A percentile compares a stretch with the other conserved stretches of the same genome.
Evolutionary conservation across 2,888 invertebrate genomes (phyloP).

Genomic region (Noctuana brunneofusca): DNA sequence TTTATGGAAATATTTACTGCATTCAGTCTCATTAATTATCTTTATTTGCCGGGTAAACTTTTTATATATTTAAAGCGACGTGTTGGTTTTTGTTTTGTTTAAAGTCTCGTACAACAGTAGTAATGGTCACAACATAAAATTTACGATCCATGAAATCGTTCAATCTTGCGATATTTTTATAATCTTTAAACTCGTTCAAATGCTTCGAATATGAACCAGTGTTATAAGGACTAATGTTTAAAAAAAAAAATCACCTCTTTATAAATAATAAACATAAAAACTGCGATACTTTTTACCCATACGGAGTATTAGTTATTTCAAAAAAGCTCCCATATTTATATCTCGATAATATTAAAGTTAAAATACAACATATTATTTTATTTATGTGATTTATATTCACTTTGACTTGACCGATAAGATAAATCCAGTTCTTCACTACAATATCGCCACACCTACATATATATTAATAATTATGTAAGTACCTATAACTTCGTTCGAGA

Average conservation of each 20-base stretch:
- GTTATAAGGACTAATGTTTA: too few relatives aligned
- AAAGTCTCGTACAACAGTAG: not conserved
- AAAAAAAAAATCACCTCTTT: too few relatives aligned
- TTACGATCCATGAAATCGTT: not conserved
- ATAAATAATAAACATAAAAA: too few relatives aligned
- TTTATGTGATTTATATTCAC: constrained; percentile 18
- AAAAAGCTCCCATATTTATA: too few relatives aligned
- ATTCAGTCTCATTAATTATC: constrained; percentile 12
- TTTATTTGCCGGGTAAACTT: constrained; percentile 1
- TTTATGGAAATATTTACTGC: constrained; percentile 21
- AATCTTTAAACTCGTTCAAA: not conserved
- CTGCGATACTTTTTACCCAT: too few relatives aligned
- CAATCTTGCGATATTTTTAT: not conserved
- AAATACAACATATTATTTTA: constrained; percentile 21
- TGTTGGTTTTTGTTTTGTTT: not conserved
- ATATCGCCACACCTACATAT: not conserved
- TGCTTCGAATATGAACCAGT: not conserved
- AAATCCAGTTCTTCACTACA: constrained; percentile 11
- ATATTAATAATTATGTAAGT: too few relatives aligned
- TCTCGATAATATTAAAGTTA: too few relatives aligned
- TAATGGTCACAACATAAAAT: not conserved
- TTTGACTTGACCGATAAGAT: constrained; percentile 34
- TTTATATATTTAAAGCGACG: not conserved
- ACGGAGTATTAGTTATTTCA: too few relatives aligned
- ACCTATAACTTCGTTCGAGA: constrained; percentile 44